Percentiles rank a stretch among this genome's conserved stretches.
phyloP scores from a whole-genome alignment of 2,888 invertebrate species.

The Caenorhabditis japonica region DNA sequence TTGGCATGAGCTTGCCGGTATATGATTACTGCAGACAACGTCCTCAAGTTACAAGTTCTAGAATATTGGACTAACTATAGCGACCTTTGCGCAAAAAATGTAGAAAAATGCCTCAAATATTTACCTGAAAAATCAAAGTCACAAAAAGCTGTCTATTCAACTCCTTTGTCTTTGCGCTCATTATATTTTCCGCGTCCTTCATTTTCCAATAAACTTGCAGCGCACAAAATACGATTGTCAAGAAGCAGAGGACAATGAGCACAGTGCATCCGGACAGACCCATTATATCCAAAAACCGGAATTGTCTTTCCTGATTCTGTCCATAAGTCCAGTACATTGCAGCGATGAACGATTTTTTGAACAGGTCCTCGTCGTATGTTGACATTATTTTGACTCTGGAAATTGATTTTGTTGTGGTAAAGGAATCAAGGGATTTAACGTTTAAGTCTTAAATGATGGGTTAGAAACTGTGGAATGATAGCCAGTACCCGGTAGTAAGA shows the following conservation, averaged over 20 bases:
- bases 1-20: no score
- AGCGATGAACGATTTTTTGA: slow-evolving; percentile 25
- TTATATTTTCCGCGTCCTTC: slow-evolving; percentile 2
- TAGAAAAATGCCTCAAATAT: background rate
- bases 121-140: slow-evolving; percentile 26
- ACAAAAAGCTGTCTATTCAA: slow-evolving; percentile 35
- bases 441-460: no score
- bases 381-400: slow-evolving; percentile 16
- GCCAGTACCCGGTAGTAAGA: no score
- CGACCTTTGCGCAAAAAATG: no score
- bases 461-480: no score
- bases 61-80: no score
- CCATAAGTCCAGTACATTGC: slow-evolving; percentile 24
- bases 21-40: no score
- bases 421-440: no score
- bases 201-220: slow-evolving; percentile 12
- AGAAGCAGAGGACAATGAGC: slow-evolving; percentile 27
- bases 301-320: background rate
- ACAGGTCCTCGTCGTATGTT: slow-evolving; percentile 11
- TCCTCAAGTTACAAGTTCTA: no score
- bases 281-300: slow-evolving; percentile 7
- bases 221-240: slow-evolving; percentile 21
- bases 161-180: slow-evolving; percentile 29
- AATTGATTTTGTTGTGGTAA: no score
- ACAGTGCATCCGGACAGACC: slow-evolving; percentile 15